A percentile compares a stretch with the other conserved stretches of the same genome.
Evolutionary conservation across 2,113 vertebrate genomes (phyloP).

Genomic region (Formicarius rufipectus): DNA sequence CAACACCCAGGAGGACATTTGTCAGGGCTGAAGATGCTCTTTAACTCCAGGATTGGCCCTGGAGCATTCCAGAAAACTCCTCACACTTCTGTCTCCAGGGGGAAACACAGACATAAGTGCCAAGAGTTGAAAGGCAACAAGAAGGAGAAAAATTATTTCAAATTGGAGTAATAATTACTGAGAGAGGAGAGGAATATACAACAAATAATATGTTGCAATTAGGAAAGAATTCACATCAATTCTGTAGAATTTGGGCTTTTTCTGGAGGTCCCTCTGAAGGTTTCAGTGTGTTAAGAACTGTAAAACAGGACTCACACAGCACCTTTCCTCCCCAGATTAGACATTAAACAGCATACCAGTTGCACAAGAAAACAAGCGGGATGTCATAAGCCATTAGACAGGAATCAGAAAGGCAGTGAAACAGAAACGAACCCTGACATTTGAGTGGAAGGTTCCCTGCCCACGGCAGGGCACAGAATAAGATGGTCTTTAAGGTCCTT

Average conservation of each 20-base stretch:
- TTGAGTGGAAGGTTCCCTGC: background rate
- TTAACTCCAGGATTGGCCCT: background rate
- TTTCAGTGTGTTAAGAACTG: background rate
- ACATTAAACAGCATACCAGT: background rate
- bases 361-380: background rate
- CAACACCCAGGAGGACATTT: background rate
- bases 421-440: background rate
- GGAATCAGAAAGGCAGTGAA: background rate
- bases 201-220: background rate
- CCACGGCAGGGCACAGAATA: background rate
- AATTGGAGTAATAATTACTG: background rate
- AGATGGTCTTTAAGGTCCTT: background rate
- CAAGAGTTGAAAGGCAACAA: background rate
- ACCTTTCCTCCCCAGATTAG: background rate
- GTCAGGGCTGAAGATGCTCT: background rate
- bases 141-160: background rate
- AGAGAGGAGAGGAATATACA: background rate
- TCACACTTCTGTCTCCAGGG: background rate
- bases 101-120: background rate
- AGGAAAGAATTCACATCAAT: background rate
- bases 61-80: background rate
- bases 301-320: background rate
- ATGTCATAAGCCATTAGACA: background rate
- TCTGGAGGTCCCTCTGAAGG: background rate
- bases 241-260: background rate